Base-by-base conservation (phyloP, 2,113 vertebrate species). In the Aepyceros melampus region DNA sequence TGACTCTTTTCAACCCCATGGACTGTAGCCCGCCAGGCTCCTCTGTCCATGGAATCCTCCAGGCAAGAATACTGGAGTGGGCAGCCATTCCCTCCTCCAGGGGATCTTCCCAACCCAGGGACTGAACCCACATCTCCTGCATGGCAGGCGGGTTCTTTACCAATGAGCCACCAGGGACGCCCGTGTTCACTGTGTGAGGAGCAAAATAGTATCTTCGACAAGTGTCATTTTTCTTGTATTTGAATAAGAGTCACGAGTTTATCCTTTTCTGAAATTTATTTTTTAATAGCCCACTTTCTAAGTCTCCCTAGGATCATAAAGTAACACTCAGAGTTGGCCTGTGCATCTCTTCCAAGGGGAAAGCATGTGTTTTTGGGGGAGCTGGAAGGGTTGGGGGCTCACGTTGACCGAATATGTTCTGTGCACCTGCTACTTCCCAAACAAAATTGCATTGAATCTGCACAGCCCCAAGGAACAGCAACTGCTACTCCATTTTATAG, bases 211-310 rank as follows among this genome's bases (percentile, higher is more conserved):
- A 62, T 47, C 7, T 33, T 81, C 17, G 16, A 49, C 33, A 36
- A 1, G 1, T 33, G 29, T 25, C 29, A 17, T 13, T 53, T 87
- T 43, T 87, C n/a, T 45, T 60, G 29, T 53, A 45, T 58, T 12
- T 82, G 51, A 60, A 82, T 33, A 36, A 91, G 53, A 83, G n/a
- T 25, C 88, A 53, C 4, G n/a, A 60, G 45, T 96, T 91, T 62
- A 55, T 36, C 27, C 40, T 85, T 67, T 55, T 40, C 55, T 92
- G 71, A 82, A 83, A 58, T 40, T 36, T 62, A 23, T 14, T 31
- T 36, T 55, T 62, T 53, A 79, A 45, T 9, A 67, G 33, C 47
- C 25, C 53, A 78, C 12, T 49, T 21, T 5, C 49, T 60, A 40
- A 45, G 49, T 82, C 74, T 58, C 25, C 81, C 36, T 74, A 53